phyloP scores from a whole-genome alignment of 2,113 vertebrate genomes.

The Galeopterus variegatus region DNA sequence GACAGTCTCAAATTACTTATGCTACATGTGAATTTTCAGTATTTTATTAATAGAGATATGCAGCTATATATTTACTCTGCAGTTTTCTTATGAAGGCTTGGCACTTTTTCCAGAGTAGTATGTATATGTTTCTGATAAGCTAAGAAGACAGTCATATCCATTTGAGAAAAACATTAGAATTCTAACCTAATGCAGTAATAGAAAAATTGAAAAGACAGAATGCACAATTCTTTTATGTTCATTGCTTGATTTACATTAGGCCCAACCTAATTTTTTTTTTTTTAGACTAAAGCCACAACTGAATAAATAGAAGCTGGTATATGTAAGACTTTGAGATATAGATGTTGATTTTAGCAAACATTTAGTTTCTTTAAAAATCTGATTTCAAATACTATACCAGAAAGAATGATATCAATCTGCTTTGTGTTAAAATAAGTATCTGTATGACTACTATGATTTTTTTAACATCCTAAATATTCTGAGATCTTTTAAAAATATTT shows the following conservation, averaged over 20 bases:
- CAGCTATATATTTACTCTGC: neutral
- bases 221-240: neutral
- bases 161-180: neutral
- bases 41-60: neutral
- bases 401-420: neutral
- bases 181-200: neutral
- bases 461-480: neutral
- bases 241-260: neutral
- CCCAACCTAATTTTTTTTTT: neutral
- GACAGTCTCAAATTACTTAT: neutral
- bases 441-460: neutral
- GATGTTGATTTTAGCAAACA: neutral
- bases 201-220: neutral
- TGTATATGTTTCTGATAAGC: neutral
- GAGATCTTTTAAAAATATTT: neutral
- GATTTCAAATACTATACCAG: neutral
- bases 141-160: neutral
- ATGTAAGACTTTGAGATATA: neutral
- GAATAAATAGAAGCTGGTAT: neutral
- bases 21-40: neutral
- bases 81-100: neutral
- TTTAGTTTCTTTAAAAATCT: conserved; percentile 22
- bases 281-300: neutral
- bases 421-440: conserved; percentile 4
- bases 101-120: neutral